Base-by-base conservation (phyloP, 2,888 invertebrate species). In the Drepana falcataria region DNA sequence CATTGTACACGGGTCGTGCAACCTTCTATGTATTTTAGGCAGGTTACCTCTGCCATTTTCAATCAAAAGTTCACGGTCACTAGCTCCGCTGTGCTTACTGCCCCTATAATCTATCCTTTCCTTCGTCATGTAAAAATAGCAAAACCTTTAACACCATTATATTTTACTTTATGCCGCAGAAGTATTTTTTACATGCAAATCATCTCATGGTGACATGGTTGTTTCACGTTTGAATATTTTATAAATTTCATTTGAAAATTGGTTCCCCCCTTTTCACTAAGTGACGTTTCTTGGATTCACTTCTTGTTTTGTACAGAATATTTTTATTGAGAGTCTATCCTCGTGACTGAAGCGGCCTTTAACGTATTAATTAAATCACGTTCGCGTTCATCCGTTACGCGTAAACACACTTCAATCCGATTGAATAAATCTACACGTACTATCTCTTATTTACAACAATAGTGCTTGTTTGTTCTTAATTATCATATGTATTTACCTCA, bases 31-130 rank as follows among this genome's bases (percentile, higher is more conserved):
- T 68, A 65, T 68, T 68, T 67, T 58, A 49, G 64, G 59, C 53
- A 21, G 21, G 21, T 57, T 67, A 71, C 71, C 71, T 73, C 60
- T 68, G 75, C 69, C 74, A 77, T 80, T 81, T 78, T 69, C 65
- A 77, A 73, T 79, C 80, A 79, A 79, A 80, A 81, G 78, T 77
- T 78, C 77, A 80, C 64, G 78, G 79, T 71, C 72, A 66, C 61
- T 73, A 66, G 59, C 44, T 57, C 48, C 57, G 61, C 57, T 66
- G 74, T 73, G 69, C 66, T 71, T 69, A 73, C 71, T 76, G 77
- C 73, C 81, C 77, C 79, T 80, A 80, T 56, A 56, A 51, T 35
- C 37, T 48, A 21, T 52, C 56, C 48, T 56, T 56, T 56, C 47
- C n/a, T 48, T 35, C 48, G 41, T 21, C 21, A 21, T 21, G 1